Evolutionary conservation across 2,113 vertebrate genomes (phyloP).

Genomic region (Alosa alosa): DNA sequence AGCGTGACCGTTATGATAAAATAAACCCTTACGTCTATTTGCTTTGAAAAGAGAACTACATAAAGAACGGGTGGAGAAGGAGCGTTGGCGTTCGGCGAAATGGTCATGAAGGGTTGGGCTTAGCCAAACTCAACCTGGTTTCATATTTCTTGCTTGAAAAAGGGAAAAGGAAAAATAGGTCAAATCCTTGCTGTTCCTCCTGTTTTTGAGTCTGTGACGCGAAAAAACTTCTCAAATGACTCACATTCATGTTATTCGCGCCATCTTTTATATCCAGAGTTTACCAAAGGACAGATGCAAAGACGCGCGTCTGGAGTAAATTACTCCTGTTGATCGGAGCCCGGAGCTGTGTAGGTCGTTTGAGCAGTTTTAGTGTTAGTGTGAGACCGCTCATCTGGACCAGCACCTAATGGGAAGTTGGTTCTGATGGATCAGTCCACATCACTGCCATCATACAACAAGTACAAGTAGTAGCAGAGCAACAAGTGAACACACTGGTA

Average conservation of each 20-base stretch:
- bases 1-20: background rate
- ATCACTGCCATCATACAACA: too few species aligned
- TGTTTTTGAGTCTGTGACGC: background rate
- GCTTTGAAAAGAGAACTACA: background rate
- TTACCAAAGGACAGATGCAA: background rate
- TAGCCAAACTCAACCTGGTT: conserved; percentile 62
- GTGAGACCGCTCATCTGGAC: too few species aligned
- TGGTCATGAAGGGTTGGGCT: conserved; percentile 51
- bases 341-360: too few species aligned
- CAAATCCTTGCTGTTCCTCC: conserved; percentile 56
- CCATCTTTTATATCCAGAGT: background rate
- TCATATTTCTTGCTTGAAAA: conserved; percentile 67
- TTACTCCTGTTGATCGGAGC: background rate
- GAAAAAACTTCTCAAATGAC: background rate
- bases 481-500: too few species aligned
- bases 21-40: background rate
- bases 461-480: too few species aligned
- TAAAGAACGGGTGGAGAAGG: background rate
- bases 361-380: too few species aligned
- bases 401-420: too few species aligned
- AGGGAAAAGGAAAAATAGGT: conserved; percentile 48
- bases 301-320: background rate
- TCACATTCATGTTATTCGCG: background rate
- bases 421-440: too few species aligned
- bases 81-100: conserved; percentile 51